These are phyloP conservation scores for Megalopta genalis DNA, from an alignment of 1,140 invertebrate genomes.

Conservation along the genomic window DNA sequence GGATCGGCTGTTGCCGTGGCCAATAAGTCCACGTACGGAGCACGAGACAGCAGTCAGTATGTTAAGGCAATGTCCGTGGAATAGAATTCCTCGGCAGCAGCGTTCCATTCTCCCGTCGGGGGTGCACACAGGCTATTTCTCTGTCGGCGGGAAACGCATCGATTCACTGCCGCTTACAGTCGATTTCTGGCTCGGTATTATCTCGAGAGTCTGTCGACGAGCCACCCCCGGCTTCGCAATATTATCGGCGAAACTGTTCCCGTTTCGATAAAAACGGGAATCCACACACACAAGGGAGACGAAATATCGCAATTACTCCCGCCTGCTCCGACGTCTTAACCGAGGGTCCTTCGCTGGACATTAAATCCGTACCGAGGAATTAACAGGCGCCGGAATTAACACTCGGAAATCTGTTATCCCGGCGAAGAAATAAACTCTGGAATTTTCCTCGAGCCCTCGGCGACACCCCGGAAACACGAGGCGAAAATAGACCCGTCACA, in stretches of 20 bases:
- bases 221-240: slow-evolving; percentile 41
- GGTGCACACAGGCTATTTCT: slow-evolving; percentile 14
- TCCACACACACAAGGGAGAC: too few relatives aligned
- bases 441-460: slow-evolving; percentile 12
- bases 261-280: neutral
- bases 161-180: slow-evolving; percentile 43
- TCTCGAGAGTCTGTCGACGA: slow-evolving; percentile 38
- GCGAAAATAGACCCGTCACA: neutral
- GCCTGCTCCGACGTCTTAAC: too few relatives aligned
- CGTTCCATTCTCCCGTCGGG: too few relatives aligned
- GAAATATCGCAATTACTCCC: slow-evolving; percentile 74
- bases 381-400: slow-evolving; percentile 29
- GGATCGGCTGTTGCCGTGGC: too few relatives aligned
- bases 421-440: slow-evolving; percentile 12
- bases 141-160: slow-evolving; percentile 26
- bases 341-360: slow-evolving; percentile 27
- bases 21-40: too few relatives aligned
- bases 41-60: too few relatives aligned
- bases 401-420: slow-evolving; percentile 27
- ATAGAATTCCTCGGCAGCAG: too few relatives aligned
- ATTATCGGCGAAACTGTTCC: slow-evolving; percentile 57
- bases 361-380: slow-evolving; percentile 60
- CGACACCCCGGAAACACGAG: neutral
- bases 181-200: slow-evolving; percentile 57
- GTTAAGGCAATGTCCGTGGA: too few relatives aligned